Base-by-base conservation (phyloP, 2,888 invertebrate genomes). In the Drosophila parthenogenetica region DNA sequence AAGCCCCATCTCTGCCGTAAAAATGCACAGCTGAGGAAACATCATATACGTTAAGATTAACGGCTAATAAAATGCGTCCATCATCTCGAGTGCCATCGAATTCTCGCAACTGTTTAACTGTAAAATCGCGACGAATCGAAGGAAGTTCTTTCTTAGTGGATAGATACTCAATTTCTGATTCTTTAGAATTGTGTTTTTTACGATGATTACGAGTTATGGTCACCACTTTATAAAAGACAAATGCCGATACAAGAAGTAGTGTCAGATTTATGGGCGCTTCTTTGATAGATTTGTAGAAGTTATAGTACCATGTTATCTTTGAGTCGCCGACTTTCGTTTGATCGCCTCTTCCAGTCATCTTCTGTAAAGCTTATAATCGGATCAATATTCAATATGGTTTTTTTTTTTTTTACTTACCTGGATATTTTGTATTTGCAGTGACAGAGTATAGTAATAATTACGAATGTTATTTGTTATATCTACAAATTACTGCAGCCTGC, bases 21-120 rank as follows among this genome's bases (percentile, higher is more conserved):
- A 71, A 69, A 25, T 81, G 64, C 7, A 25, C 57, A 8, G 86
- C 67, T 13, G 16, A 14, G 1, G 81, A 59, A 0, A 81, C 81
- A 54, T 81, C 81, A 32, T 81, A 81, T 5, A 81, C 50, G 5
- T 73, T 63, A 13, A 69, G 69, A 48, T 81, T 79, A 5, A 81
- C 57, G 2, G 86, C 86, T 14, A 81, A 51, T 7, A 81, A 45
- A 16, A 81, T 82, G 7, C 79, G 79, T 2, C 73, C 79, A 50
- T 82, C 86, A 0, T 37, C 17, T 4, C 67, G 66, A 14, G 63
- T 58, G 5, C 81, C 81, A 45, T 85, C 37, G 45, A 63, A 85
- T 25, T 73, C 35, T 1, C 42, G 32, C 5, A 81, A 13, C 37
- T 85, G 70, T 0, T 37, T 16, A 0, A 85, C 50, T 8, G 79